Conservation (phyloP, 2,888 invertebrate genomes). For the Lasioglossum calceatum region DNA sequence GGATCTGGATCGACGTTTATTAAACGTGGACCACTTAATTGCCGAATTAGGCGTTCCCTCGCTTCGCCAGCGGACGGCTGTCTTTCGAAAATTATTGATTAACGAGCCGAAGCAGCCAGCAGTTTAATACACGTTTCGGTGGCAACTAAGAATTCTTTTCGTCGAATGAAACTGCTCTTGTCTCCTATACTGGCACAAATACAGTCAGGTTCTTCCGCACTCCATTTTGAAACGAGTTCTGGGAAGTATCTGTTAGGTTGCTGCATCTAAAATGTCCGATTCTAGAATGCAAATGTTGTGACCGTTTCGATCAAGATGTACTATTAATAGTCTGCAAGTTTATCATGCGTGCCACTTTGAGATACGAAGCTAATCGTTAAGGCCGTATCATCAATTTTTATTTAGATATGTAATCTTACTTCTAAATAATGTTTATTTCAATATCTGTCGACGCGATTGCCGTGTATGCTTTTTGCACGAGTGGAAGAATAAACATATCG, state of each 20-base stretch:
- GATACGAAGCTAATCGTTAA: too few species aligned
- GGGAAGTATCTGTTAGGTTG: not conserved
- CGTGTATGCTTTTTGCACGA: too few species aligned
- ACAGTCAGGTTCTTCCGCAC: not conserved
- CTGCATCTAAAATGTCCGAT: not conserved
- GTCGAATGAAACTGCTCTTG: not conserved
- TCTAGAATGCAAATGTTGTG: too few species aligned
- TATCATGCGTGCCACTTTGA: too few species aligned
- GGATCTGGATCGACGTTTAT: not conserved
- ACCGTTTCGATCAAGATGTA: too few species aligned
- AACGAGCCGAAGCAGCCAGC: not conserved
- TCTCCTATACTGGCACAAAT: not conserved
- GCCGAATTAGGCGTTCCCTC: not conserved
- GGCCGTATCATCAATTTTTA: too few species aligned
- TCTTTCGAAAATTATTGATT: not conserved
- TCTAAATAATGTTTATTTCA: too few species aligned
- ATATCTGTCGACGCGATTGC: too few species aligned
- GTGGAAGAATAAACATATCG: too few species aligned
- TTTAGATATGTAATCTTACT: too few species aligned
- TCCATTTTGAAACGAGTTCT: not conserved
- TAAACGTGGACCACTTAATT: constrained; percentile 6
- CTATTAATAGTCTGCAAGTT: too few species aligned
- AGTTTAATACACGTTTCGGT: not conserved
- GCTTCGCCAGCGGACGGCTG: not conserved
- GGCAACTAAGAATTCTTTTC: not conserved